These are phyloP conservation scores for Mohoua ochrocephala DNA, from an alignment of 2,113 vertebrate genomes.

Conservation along the genomic window DNA sequence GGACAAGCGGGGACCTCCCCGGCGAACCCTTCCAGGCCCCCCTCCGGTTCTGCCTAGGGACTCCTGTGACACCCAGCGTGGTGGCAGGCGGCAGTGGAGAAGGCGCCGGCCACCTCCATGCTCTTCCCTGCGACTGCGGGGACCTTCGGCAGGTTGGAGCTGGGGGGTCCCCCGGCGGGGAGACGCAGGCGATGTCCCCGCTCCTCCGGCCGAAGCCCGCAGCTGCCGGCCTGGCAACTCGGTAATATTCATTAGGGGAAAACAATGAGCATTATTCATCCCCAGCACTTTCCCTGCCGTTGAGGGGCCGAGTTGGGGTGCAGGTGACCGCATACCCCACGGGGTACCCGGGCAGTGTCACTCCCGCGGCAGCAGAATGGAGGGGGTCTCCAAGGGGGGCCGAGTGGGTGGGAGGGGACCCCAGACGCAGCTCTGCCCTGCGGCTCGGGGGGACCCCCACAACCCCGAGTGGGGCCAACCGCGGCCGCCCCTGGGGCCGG, in stretches of 20 bases:
- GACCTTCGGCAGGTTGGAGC: not conserved
- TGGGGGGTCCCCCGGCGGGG: not conserved
- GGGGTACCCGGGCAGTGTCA: not conserved
- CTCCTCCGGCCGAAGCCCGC: not conserved
- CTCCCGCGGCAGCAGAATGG: not conserved
- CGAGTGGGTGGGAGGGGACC: not conserved
- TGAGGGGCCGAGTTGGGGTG: not conserved
- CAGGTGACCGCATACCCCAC: not conserved
- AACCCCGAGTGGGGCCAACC: not conserved
- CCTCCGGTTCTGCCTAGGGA: not conserved
- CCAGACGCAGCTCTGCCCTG: not conserved
- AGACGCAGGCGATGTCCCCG: not conserved
- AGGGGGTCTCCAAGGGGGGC: not conserved
- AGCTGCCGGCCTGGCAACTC: constrained; percentile 41
- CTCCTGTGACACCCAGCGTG: not conserved
- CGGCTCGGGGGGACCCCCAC: not conserved
- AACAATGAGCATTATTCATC: constrained; percentile 54
- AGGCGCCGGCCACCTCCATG: not conserved
- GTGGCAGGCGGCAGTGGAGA: not conserved
- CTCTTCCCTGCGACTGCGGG: not conserved
- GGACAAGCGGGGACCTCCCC: fast-evolving
- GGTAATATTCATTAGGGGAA: constrained; percentile 43
- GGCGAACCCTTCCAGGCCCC: fast-evolving
- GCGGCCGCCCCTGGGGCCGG: not conserved
- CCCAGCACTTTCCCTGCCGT: not conserved